Percentiles rank a stretch among this genome's conserved stretches.
phyloP scores from a whole-genome alignment of 1,140 invertebrate species.

The Coelopa frigida region DNA sequence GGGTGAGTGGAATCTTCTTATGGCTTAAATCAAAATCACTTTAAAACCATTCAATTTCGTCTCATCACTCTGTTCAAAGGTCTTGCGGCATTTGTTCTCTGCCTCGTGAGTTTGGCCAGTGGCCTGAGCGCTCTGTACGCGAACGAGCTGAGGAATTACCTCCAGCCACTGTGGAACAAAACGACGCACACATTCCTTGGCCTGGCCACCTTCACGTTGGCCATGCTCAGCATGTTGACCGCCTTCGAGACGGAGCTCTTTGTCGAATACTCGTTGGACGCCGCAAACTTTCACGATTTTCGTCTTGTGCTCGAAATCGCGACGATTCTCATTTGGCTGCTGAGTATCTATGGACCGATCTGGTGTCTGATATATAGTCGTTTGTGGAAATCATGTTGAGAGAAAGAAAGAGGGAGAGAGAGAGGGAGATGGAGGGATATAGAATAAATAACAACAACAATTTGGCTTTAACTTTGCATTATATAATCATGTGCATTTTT shows the following conservation, averaged over 20 bases:
- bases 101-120: constrained; percentile 27
- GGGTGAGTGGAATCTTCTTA: constrained; percentile 6
- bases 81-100: constrained; percentile 11
- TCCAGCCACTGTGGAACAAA: constrained; percentile 34
- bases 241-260: constrained; percentile 12
- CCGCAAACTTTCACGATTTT: constrained; percentile 11
- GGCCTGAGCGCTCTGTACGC: constrained; percentile 35
- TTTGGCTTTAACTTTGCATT: neutral
- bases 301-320: constrained; percentile 8
- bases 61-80: constrained; percentile 6
- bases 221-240: constrained; percentile 16
- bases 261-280: constrained; percentile 11
- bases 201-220: constrained; percentile 31
- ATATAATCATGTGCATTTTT: constrained; percentile 4
- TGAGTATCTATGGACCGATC: constrained; percentile 11
- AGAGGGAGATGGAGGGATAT: too few relatives aligned
- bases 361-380: constrained; percentile 14
- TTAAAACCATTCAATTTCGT: neutral
- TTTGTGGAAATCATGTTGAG: constrained; percentile 2
- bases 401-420: too few relatives aligned
- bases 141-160: constrained; percentile 22
- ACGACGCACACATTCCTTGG: constrained; percentile 36
- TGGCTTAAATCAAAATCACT: neutral
- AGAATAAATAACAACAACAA: neutral
- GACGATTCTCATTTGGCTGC: constrained; percentile 5